A percentile compares a stretch with the other conserved stretches of the same genome.
phyloP scores from a whole-genome alignment of 2,113 vertebrate genomes.

The Petrocephalus microphthalmus region DNA sequence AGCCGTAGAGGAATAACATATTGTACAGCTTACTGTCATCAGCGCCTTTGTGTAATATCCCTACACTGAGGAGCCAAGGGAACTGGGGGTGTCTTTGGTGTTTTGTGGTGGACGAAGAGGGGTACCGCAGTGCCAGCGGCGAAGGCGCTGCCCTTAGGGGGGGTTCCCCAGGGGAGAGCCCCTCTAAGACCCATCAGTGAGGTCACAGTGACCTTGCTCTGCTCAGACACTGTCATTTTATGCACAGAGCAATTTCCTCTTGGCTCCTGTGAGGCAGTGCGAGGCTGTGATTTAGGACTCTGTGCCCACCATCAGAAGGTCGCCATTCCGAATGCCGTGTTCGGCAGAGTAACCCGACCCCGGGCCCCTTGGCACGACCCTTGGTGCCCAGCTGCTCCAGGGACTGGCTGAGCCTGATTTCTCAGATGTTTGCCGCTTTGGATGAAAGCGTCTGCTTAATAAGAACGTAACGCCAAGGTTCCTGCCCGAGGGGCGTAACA shows the following conservation, averaged over 20 bases:
- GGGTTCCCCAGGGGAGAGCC: not conserved
- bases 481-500: not conserved
- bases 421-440: not conserved
- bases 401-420: not conserved
- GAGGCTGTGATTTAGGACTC: too few relatives aligned
- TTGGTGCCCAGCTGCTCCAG: not conserved
- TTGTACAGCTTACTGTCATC: not conserved
- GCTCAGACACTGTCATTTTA: not conserved
- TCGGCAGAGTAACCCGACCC: too few relatives aligned
- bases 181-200: not conserved
- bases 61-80: not conserved
- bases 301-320: too few relatives aligned
- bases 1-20: not conserved
- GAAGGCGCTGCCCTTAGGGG: not conserved
- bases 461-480: not conserved
- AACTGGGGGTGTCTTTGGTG: not conserved
- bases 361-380: not conserved
- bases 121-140: not conserved
- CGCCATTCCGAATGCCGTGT: too few relatives aligned
- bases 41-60: not conserved
- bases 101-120: not conserved
- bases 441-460: not conserved
- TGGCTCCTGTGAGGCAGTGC: not conserved
- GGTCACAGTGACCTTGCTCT: not conserved
- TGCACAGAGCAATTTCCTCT: not conserved